phyloP scores from a whole-genome alignment of 1,140 invertebrate species.

The Rhopalosiphum maidis region DNA sequence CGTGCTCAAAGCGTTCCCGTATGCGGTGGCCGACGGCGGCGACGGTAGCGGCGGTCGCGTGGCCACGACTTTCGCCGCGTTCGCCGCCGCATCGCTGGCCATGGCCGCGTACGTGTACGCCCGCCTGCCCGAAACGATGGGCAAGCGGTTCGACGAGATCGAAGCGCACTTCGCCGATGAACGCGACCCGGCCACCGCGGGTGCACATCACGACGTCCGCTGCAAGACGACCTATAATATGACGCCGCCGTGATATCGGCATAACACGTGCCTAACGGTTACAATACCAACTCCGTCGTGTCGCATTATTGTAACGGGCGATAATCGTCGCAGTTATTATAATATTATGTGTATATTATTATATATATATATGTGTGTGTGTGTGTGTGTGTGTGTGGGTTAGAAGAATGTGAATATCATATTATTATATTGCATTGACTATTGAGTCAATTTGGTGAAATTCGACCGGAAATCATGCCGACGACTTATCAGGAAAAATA shows the following conservation, averaged over 20 bases:
- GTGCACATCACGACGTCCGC: background rate
- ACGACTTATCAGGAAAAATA: no score
- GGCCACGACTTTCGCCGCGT: conserved; percentile 70
- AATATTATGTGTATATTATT: background rate
- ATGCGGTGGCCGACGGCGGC: conserved; percentile 65
- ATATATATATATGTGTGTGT: no score
- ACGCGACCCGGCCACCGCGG: no score
- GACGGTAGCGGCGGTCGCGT: conserved; percentile 65
- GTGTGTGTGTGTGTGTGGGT: no score
- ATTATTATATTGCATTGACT: no score
- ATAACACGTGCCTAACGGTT: background rate
- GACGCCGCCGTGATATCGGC: background rate
- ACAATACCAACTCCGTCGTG: no score
- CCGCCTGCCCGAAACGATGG: conserved; percentile 77
- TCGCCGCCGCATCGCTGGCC: conserved; percentile 68
- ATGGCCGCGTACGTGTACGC: conserved; percentile 69
- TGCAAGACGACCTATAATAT: background rate
- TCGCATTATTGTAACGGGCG: background rate
- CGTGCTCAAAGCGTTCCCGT: conserved; percentile 71
- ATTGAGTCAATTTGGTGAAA: no score
- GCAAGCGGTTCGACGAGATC: conserved; percentile 70
- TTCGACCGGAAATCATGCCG: no score
- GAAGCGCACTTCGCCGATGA: conserved; percentile 63
- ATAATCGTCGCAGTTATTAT: background rate
- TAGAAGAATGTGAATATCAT: background rate